These are phyloP conservation scores for Panulirus ornatus DNA, from an alignment of 1,140 invertebrate species.

Conservation along the genomic window DNA sequence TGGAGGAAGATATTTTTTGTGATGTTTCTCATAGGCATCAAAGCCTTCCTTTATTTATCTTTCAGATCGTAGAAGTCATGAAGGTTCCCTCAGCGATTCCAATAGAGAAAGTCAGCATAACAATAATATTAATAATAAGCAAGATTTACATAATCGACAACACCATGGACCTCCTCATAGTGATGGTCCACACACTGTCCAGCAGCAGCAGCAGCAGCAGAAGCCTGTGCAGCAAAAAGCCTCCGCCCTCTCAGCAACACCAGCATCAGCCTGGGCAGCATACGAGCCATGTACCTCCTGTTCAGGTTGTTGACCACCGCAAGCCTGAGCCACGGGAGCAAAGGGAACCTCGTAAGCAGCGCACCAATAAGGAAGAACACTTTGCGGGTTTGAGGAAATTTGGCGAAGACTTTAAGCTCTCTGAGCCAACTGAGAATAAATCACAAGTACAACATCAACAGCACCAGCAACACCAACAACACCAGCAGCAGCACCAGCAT, in stretches of 20 bases:
- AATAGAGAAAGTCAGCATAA: slow-evolving; percentile 19
- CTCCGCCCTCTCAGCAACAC: slow-evolving; percentile 78
- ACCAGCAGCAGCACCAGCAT: slow-evolving; percentile 49
- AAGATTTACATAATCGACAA: slow-evolving; percentile 29
- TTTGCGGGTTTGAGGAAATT: slow-evolving; percentile 82
- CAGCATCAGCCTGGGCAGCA: slow-evolving; percentile 78
- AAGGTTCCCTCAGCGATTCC: neutral
- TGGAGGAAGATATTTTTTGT: no score
- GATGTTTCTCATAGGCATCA: no score
- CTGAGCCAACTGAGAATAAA: slow-evolving; percentile 77
- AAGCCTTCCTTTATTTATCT: no score
- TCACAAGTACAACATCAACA: slow-evolving; percentile 28
- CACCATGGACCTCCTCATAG: slow-evolving; percentile 24
- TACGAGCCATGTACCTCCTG: slow-evolving; percentile 66
- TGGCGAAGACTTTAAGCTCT: slow-evolving; percentile 81
- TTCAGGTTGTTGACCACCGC: slow-evolving; percentile 48
- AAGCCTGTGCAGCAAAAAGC: slow-evolving; percentile 34
- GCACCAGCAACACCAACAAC: slow-evolving; percentile 57
- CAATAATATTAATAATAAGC: slow-evolving; percentile 13
- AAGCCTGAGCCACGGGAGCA: slow-evolving; percentile 62
- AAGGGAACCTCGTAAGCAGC: slow-evolving; percentile 55
- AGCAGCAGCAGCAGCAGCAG: slow-evolving; percentile 70
- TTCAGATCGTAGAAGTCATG: slow-evolving; percentile 32
- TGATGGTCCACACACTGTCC: slow-evolving; percentile 1
- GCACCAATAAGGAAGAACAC: slow-evolving; percentile 77